Base-by-base conservation (phyloP, 2,888 invertebrate genomes). In the Cyaniris semiargus region DNA sequence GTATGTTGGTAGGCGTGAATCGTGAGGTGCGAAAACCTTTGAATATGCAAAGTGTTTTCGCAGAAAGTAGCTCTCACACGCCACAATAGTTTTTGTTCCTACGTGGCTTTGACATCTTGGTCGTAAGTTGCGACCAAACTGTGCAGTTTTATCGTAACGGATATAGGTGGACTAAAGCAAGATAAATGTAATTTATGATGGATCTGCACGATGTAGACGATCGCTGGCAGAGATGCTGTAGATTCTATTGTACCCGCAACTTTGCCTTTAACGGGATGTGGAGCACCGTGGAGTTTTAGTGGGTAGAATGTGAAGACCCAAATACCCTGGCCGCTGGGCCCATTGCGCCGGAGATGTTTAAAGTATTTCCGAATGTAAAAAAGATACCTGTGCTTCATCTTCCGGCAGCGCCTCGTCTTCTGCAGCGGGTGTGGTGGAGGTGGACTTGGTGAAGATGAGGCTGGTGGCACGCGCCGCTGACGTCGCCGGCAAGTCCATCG, bases 401-500 rank as follows among this genome's bases (percentile, higher is more conserved):
- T 93, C 93, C 66, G 87, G 81, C 0, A 80, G 88, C 3, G 86
- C 79, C 2, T 89, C 84, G 75, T 85, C 85, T 78, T 89, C 90
- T 78, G 88, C 89, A 0, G 90, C 89, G 3, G 94, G 87, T 27
- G 95, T 94, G 21, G 95, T 94, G 34, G 93, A 94, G 31, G 94
- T 92, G 38, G 95, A 91, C 88, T 82, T 83, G 38, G 94, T 88
- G 87, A 95, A 95, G 87, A 96, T 95, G 78, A 96, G 92, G 0
- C 96, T 94, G 18, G 96, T 95, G 66, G 95, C 95, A 81, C 94
- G 93, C 66, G 95, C 90, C 44, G 95, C 94, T 83, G 95, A 92
- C 76, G 95, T 87, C 88, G 92, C 84, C 86, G 92, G 89, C 13
- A 92, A 80, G 1, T 87, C 86, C 1, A 82, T 84, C 77, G 95